Conservation (phyloP, 2,797 vertebrate genomes). For the Sarcoramphus papa region DNA sequence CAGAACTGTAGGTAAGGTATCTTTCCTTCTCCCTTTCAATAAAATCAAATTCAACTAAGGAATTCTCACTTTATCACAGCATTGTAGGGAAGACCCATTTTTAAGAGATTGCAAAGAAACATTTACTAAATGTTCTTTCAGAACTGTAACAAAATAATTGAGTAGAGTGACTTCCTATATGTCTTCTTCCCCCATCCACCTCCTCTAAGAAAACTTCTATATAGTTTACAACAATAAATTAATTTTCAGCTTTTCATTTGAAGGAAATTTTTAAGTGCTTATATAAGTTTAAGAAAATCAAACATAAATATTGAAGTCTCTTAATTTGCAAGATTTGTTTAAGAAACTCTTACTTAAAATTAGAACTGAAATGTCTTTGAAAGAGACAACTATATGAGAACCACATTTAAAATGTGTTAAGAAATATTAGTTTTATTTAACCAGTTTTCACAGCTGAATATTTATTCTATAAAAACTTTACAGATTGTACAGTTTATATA, state of each 20-base stretch:
- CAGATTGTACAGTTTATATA: conserved; percentile 88
- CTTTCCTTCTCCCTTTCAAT: neutral
- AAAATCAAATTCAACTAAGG: neutral
- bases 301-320: neutral
- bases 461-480: conserved; percentile 89
- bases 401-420: conserved; percentile 74
- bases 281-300: neutral
- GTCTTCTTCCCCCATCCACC: neutral
- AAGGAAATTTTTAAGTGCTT: neutral
- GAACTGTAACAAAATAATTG: neutral
- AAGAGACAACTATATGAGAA: conserved; percentile 16
- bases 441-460: conserved; percentile 87
- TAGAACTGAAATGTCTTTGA: neutral
- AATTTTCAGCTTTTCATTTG: neutral
- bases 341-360: neutral
- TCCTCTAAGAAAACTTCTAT: neutral
- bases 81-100: neutral
- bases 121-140: neutral
- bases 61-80: neutral
- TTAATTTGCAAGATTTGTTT: neutral
- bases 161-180: neutral
- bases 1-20: neutral
- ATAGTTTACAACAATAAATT: neutral
- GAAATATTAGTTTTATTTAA: conserved; percentile 90
- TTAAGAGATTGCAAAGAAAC: neutral